Evolutionary conservation across 2,797 vertebrate species (phyloP).

Genomic region (Borostomias antarcticus): DNA sequence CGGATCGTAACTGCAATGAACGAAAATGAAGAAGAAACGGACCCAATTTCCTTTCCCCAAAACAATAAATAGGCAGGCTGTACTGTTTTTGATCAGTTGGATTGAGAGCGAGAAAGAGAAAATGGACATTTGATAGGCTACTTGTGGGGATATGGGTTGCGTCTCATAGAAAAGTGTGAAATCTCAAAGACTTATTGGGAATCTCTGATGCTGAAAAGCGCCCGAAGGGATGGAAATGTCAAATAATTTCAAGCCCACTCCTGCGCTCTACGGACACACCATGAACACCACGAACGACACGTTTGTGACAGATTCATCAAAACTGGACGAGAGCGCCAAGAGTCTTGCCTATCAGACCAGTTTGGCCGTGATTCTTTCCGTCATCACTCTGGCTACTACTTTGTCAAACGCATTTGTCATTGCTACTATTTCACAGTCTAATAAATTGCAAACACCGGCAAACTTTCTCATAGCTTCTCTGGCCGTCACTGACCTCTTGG

Average conservation of each 20-base stretch:
- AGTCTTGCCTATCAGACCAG: constrained; percentile 69
- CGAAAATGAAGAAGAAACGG: constrained; percentile 18
- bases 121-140: too few species aligned
- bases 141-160: too few species aligned
- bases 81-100: neutral
- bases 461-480: constrained; percentile 97
- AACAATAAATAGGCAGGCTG: constrained; percentile 14
- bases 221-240: constrained; percentile 69
- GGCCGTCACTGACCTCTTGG: constrained; percentile 93
- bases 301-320: constrained; percentile 39
- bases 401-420: constrained; percentile 97
- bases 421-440: constrained; percentile 90
- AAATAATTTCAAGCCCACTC: constrained; percentile 53
- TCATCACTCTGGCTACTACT: constrained; percentile 91
- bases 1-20: neutral
- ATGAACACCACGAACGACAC: constrained; percentile 65
- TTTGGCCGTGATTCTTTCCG: constrained; percentile 80
- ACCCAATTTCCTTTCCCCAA: neutral
- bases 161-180: too few species aligned
- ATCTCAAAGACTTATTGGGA: too few species aligned
- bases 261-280: constrained; percentile 35
- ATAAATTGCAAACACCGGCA: constrained; percentile 95
- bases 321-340: constrained; percentile 39
- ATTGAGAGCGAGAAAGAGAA: neutral
- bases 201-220: constrained; percentile 32